Evolutionary conservation across 2,888 invertebrate species (phyloP).

Genomic region (Polydrusus cervinus): DNA sequence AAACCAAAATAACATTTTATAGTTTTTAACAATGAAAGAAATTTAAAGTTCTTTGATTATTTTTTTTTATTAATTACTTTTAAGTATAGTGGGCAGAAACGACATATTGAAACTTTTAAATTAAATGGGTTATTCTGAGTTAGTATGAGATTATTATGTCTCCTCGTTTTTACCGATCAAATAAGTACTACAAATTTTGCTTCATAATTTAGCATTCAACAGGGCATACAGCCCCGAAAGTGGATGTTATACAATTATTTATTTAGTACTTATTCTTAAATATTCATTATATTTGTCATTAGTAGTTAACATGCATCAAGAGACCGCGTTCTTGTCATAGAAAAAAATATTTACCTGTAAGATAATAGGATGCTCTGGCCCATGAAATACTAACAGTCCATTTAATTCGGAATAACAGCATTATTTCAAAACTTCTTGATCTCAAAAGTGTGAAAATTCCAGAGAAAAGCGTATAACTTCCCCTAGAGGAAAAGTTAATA

Average conservation of each 20-base stretch:
- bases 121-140: no score
- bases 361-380: conserved; percentile 20
- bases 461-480: conserved; percentile 46
- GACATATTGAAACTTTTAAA: no score
- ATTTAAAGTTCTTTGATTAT: conserved; percentile 6
- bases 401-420: conserved; percentile 61
- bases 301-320: no score
- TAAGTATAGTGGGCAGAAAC: neutral
- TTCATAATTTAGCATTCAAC: no score
- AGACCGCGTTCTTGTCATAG: neutral
- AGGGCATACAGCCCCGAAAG: no score
- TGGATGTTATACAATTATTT: no score
- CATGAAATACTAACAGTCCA: conserved; percentile 54
- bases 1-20: conserved; percentile 25
- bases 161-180: no score
- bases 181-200: no score
- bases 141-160: no score
- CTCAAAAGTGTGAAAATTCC: conserved; percentile 61
- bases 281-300: no score
- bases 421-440: conserved; percentile 62
- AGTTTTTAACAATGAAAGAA: conserved; percentile 12
- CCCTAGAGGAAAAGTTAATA: conserved; percentile 58
- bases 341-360: neutral
- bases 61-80: conserved; percentile 5
- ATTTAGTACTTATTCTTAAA: no score